phyloP scores from a whole-genome alignment of 2,888 invertebrate species.

The Tridacna gigas region DNA sequence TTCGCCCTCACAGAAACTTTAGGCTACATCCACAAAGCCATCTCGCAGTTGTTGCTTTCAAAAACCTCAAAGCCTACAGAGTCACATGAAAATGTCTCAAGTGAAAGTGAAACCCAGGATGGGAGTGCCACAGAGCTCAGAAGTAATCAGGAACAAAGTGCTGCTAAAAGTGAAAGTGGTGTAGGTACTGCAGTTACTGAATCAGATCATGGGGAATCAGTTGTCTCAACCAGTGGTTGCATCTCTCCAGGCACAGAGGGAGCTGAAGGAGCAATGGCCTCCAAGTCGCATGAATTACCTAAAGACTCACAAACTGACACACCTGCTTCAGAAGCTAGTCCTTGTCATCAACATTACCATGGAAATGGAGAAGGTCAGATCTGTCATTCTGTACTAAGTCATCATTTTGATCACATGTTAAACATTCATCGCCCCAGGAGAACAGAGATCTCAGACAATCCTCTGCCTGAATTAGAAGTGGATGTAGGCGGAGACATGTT shows the following conservation, averaged over 20 bases:
- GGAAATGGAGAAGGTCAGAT: constrained; percentile 51
- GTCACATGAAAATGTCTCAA: not conserved
- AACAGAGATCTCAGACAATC: constrained; percentile 37
- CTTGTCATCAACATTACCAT: constrained; percentile 31
- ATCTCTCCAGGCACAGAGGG: not conserved
- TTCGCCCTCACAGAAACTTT: constrained; percentile 79
- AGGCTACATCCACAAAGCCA: constrained; percentile 79
- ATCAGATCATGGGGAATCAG: not conserved
- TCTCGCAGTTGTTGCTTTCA: constrained; percentile 77
- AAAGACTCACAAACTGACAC: constrained; percentile 2
- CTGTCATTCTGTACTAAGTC: constrained; percentile 52
- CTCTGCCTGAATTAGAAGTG: constrained; percentile 43
- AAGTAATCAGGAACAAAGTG: not conserved
- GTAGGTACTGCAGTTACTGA: not conserved
- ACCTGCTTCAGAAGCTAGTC: constrained; percentile 9
- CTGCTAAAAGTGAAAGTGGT: not conserved
- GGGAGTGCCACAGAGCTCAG: not conserved
- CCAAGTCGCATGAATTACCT: not conserved
- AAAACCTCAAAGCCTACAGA: constrained; percentile 55
- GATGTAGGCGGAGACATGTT: constrained; percentile 45
- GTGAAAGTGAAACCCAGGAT: not conserved
- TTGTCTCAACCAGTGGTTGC: constrained; percentile 8
- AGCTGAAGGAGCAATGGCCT: constrained; percentile 14
- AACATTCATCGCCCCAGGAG: constrained; percentile 54
- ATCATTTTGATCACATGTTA: constrained; percentile 65